phyloP scores from a whole-genome alignment of 2,797 vertebrate genomes.

The Cercopithecus neglectus region DNA sequence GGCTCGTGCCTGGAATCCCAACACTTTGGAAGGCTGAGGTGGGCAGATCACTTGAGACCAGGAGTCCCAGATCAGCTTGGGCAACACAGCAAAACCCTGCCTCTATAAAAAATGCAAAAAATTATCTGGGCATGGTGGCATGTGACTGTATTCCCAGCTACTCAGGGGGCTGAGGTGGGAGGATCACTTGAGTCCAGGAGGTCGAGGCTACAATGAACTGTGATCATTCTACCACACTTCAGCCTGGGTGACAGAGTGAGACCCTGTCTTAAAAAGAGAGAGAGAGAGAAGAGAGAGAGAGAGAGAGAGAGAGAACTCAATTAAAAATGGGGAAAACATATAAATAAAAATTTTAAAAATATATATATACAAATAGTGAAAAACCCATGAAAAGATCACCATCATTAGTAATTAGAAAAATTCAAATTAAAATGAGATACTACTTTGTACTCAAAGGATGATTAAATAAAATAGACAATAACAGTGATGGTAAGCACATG shows the following conservation, averaged over 20 bases:
- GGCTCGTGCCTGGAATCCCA: no score
- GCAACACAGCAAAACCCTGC: no score
- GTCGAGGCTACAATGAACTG: not conserved
- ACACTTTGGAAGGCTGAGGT: no score
- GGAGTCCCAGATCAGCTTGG: no score
- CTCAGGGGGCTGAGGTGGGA: not conserved
- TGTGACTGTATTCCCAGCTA: not conserved
- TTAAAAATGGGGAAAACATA: not conserved
- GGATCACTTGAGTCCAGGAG: not conserved
- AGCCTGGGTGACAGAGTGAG: not conserved
- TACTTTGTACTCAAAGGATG: not conserved
- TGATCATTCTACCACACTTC: not conserved
- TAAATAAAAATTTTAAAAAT: not conserved
- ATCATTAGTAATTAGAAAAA: not conserved
- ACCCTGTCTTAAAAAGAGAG: not conserved
- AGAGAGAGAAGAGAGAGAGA: no score
- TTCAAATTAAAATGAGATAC: not conserved
- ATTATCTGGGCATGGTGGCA: not conserved
- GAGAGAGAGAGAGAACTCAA: not conserved
- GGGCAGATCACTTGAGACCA: no score
- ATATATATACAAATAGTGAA: not conserved
- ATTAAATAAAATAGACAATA: not conserved
- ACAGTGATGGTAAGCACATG: not conserved
- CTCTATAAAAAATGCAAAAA: not conserved
- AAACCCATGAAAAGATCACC: not conserved